These are phyloP conservation scores for Scrobipalpa costella DNA, from an alignment of 2,888 invertebrate genomes.

Conservation along the genomic window DNA sequence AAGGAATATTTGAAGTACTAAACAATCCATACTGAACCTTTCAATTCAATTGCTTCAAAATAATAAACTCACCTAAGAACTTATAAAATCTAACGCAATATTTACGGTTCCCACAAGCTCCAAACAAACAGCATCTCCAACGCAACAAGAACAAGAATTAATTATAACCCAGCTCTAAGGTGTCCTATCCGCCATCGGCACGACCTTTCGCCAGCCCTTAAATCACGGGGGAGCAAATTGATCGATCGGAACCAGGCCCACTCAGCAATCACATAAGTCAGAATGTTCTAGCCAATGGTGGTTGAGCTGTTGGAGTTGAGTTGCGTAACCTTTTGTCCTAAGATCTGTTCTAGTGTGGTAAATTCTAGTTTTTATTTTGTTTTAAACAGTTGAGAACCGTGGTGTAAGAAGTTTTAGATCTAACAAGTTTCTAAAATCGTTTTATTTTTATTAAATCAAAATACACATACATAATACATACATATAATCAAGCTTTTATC, in stretches of 20 bases:
- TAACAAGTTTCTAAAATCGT: no score
- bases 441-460: no score
- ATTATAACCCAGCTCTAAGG: slow-evolving; percentile 45
- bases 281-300: slow-evolving; percentile 15
- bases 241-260: slow-evolving; percentile 46
- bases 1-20: neutral
- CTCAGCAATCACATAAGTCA: slow-evolving; percentile 45
- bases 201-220: slow-evolving; percentile 66
- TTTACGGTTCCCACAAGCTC: slow-evolving; percentile 18
- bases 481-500: no score
- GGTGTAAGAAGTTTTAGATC: no score
- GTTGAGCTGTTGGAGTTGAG: neutral
- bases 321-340: slow-evolving; percentile 11
- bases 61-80: neutral
- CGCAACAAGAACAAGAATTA: slow-evolving; percentile 39
- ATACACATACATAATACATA: no score
- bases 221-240: slow-evolving; percentile 57
- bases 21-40: neutral
- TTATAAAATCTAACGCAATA: slow-evolving; percentile 17
- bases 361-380: no score
- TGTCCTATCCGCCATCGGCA: slow-evolving; percentile 59
- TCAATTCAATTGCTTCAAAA: neutral
- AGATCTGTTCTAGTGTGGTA: neutral
- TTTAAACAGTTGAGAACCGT: no score
- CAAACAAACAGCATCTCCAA: slow-evolving; percentile 23